phyloP scores from a whole-genome alignment of 2,797 vertebrate genomes.

The Staurois parvus region DNA sequence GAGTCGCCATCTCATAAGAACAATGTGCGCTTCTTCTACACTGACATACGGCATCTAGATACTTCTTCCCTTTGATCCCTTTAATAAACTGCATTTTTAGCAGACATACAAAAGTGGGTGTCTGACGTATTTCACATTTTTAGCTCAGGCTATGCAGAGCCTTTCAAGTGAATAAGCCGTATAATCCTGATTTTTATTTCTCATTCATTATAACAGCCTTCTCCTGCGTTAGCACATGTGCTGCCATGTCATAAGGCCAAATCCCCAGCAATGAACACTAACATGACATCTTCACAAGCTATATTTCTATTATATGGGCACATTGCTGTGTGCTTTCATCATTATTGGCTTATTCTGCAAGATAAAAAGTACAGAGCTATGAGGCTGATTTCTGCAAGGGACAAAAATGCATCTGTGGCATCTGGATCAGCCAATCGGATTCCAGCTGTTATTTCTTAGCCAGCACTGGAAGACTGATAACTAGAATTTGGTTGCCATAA shows the following conservation, averaged over 20 bases:
- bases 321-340: neutral
- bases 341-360: neutral
- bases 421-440: no score
- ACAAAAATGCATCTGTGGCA: no score
- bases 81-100: slow-evolving; percentile 14
- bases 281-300: neutral
- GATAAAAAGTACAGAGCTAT: neutral
- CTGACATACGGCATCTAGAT: neutral
- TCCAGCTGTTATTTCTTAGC: no score
- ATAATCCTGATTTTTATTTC: slow-evolving; percentile 28
- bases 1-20: no score
- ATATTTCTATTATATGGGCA: neutral
- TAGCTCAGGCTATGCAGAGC: neutral
- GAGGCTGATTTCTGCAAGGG: neutral
- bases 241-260: slow-evolving; percentile 1
- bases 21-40: neutral
- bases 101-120: neutral
- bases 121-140: slow-evolving; percentile 8
- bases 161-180: slow-evolving; percentile 26
- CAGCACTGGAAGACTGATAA: no score
- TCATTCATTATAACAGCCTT: neutral
- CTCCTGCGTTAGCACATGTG: neutral
- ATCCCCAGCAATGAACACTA: slow-evolving; percentile 14
- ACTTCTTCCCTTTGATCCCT: slow-evolving; percentile 7
- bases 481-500: no score